Evolutionary conservation across 1,140 invertebrate species (phyloP).

Genomic region (Drosophila nigrodunni): DNA sequence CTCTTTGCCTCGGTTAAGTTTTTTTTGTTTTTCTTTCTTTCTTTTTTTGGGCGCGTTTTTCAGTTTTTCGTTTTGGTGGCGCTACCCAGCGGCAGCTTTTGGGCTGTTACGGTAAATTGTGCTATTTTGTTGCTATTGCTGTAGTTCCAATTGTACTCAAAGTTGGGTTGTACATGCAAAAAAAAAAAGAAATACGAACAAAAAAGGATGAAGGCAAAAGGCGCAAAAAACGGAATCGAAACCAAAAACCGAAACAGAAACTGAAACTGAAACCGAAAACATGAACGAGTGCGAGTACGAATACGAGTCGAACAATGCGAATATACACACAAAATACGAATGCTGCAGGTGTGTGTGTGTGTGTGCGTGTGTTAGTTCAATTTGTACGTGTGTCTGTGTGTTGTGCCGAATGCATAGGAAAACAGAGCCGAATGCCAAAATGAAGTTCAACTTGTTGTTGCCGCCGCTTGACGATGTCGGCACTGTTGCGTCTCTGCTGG

Average conservation of each 20-base stretch:
- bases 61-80: slow-evolving; percentile 45
- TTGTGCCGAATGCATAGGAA: slow-evolving; percentile 39
- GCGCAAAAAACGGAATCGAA: slow-evolving; percentile 42
- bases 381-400: slow-evolving; percentile 10
- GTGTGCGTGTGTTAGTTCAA: slow-evolving; percentile 1
- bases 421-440: slow-evolving; percentile 58
- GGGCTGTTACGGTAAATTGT: slow-evolving; percentile 29
- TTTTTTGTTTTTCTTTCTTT: slow-evolving; percentile 29
- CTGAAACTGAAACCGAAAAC: slow-evolving; percentile 12
- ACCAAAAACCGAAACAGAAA: slow-evolving; percentile 62
- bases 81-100: slow-evolving; percentile 74
- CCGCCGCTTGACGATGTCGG: slow-evolving; percentile 30
- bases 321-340: slow-evolving; percentile 53
- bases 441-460: slow-evolving; percentile 74
- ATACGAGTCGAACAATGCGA: slow-evolving; percentile 44
- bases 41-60: slow-evolving; percentile 10
- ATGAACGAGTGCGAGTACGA: slow-evolving; percentile 61
- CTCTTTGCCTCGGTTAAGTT: not conserved
- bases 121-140: not conserved
- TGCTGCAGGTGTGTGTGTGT: slow-evolving; percentile 5
- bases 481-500: slow-evolving; percentile 63
- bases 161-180: slow-evolving; percentile 20
- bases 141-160: not conserved
- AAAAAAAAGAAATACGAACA: too few species aligned
- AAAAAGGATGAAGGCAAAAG: slow-evolving; percentile 37